Evolutionary conservation across 2,888 invertebrate genomes (phyloP).

Genomic region (Galeopsomyia nigrocyanea): DNA sequence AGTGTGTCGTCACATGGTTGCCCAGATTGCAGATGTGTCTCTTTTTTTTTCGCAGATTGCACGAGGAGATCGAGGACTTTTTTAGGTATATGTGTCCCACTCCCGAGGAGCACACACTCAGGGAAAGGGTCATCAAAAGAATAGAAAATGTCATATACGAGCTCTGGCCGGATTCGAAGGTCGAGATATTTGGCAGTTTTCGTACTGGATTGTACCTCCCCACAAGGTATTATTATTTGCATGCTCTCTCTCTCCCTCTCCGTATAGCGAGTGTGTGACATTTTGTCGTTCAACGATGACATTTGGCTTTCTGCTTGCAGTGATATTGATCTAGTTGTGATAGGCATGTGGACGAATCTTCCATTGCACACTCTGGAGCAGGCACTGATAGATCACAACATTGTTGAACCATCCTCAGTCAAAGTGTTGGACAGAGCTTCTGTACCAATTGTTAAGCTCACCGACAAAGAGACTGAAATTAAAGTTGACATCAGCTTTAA

Average conservation of each 20-base stretch:
- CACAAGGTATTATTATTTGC: slow-evolving; percentile 79
- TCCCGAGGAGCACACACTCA: slow-evolving; percentile 89
- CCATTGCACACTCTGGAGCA: slow-evolving; percentile 93
- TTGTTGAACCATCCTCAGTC: slow-evolving; percentile 90
- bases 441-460: slow-evolving; percentile 98
- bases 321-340: slow-evolving; percentile 76
- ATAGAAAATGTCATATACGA: slow-evolving; percentile 89
- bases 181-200: slow-evolving; percentile 98
- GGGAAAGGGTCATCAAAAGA: slow-evolving; percentile 89
- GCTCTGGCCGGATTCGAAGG: slow-evolving; percentile 94
- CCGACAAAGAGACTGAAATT: slow-evolving; percentile 86
- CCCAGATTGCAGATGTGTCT: slow-evolving; percentile 10
- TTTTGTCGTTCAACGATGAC: not conserved
- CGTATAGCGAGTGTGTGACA: not conserved
- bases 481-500: slow-evolving; percentile 98
- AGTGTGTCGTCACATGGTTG: slow-evolving; percentile 56
- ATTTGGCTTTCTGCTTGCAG: slow-evolving; percentile 67
- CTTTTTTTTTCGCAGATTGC: slow-evolving; percentile 76
- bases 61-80: slow-evolving; percentile 98
- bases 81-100: slow-evolving; percentile 95
- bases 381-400: slow-evolving; percentile 88
- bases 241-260: no score
- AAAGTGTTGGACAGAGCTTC: slow-evolving; percentile 98
- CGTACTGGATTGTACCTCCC: slow-evolving; percentile 97
- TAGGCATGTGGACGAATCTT: slow-evolving; percentile 90